A percentile compares a stretch with the other conserved stretches of the same genome.
Evolutionary conservation across 2,797 vertebrate species (phyloP).

Genomic region (Gephyroberyx darwinii): DNA sequence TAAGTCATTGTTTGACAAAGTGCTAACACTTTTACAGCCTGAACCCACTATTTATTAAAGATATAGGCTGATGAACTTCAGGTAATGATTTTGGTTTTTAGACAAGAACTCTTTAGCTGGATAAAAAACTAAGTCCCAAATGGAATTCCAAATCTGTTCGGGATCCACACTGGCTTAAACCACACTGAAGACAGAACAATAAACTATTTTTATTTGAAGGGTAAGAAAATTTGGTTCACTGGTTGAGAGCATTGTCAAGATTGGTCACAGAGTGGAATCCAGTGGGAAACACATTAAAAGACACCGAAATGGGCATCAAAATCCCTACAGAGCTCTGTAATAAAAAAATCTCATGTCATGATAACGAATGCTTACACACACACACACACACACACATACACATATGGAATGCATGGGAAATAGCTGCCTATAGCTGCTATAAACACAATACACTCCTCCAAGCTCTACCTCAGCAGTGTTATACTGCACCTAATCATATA

Average conservation of each 20-base stretch:
- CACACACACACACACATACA: conserved; percentile 22
- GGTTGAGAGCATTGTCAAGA: conserved; percentile 54
- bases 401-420: conserved; percentile 70
- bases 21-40: conserved; percentile 61
- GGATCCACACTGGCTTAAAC: conserved; percentile 52
- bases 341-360: conserved; percentile 26
- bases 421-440: conserved; percentile 46
- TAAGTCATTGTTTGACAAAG: conserved; percentile 57
- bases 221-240: conserved; percentile 53
- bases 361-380: conserved; percentile 32
- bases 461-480: conserved; percentile 53
- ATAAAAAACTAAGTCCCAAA: conserved; percentile 41
- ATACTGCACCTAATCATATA: conserved; percentile 39
- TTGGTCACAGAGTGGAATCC: conserved; percentile 32
- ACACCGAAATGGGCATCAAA: conserved; percentile 38
- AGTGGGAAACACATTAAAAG: conserved; percentile 34
- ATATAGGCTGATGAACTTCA: conserved; percentile 50
- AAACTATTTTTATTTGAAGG: conserved; percentile 66
- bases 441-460: conserved; percentile 60
- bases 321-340: conserved; percentile 11
- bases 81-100: conserved; percentile 44
- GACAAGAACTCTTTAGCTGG: conserved; percentile 40
- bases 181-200: conserved; percentile 54
- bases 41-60: conserved; percentile 50
- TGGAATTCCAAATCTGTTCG: conserved; percentile 50